Conservation (phyloP, 1,140 invertebrate species). For the Lasioglossum baleicum region DNA sequence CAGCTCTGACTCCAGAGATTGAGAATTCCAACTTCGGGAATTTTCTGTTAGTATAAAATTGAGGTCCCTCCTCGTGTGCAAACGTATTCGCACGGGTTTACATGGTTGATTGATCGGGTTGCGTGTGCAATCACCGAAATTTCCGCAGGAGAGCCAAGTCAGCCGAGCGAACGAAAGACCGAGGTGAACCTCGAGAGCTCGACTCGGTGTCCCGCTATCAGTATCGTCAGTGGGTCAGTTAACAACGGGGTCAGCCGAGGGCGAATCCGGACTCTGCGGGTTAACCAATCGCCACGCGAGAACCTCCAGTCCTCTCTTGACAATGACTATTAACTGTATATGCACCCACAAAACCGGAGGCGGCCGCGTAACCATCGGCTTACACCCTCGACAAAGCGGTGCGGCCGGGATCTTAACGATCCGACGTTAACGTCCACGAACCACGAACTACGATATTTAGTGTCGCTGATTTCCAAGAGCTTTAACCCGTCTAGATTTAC, state of each 20-base stretch:
- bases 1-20: too few relatives aligned
- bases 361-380: constrained; percentile 17
- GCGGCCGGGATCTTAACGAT: background rate
- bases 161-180: constrained; percentile 14
- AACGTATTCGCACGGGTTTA: too few relatives aligned
- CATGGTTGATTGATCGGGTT: too few relatives aligned
- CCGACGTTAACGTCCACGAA: background rate
- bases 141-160: background rate
- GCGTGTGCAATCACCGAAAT: background rate
- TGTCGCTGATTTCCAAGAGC: too few relatives aligned
- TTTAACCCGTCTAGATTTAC: too few relatives aligned
- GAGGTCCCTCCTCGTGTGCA: too few relatives aligned
- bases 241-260: constrained; percentile 73
- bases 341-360: constrained; percentile 43
- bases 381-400: background rate
- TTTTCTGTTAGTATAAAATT: too few relatives aligned
- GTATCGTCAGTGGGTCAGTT: constrained; percentile 73
- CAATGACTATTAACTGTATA: constrained; percentile 66
- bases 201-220: constrained; percentile 51
- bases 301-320: constrained; percentile 49
- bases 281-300: constrained; percentile 66
- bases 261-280: constrained; percentile 68
- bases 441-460: too few relatives aligned
- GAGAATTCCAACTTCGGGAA: too few relatives aligned
- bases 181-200: constrained; percentile 22